A percentile compares a stretch with the other conserved stretches of the same genome.
These are phyloP conservation scores for Drosophila funebris DNA, from an alignment of 1,140 invertebrate species.

Conservation along the genomic window DNA sequence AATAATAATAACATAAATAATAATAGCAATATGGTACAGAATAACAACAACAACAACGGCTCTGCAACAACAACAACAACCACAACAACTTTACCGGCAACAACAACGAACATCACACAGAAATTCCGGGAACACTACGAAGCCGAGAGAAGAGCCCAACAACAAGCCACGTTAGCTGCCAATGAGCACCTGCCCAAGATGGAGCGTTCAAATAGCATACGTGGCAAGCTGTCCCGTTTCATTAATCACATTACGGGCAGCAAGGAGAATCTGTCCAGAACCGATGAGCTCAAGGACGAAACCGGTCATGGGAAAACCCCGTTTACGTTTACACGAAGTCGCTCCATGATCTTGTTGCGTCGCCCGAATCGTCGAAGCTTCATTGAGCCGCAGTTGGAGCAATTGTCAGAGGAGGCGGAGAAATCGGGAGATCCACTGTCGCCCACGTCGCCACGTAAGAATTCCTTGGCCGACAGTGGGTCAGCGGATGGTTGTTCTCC, in stretches of 20 bases:
- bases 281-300: slow-evolving; percentile 54
- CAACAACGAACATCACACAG: slow-evolving; percentile 46
- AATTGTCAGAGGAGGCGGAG: slow-evolving; percentile 75
- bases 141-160: slow-evolving; percentile 34
- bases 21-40: slow-evolving; percentile 57
- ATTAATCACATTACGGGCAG: slow-evolving; percentile 77
- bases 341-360: slow-evolving; percentile 78
- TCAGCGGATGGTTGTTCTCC: slow-evolving; percentile 32
- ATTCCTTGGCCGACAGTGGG: slow-evolving; percentile 54
- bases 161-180: slow-evolving; percentile 4
- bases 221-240: slow-evolving; percentile 69
- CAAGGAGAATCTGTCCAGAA: slow-evolving; percentile 62
- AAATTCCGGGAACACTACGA: slow-evolving; percentile 57
- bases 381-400: slow-evolving; percentile 79
- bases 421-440: slow-evolving; percentile 67
- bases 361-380: slow-evolving; percentile 73
- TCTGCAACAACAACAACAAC: slow-evolving; percentile 35
- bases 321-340: slow-evolving; percentile 75
- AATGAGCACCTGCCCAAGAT: slow-evolving; percentile 66
- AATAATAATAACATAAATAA: slow-evolving; percentile 46
- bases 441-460: slow-evolving; percentile 70
- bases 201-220: slow-evolving; percentile 79
- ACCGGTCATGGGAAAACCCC: slow-evolving; percentile 47
- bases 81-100: slow-evolving; percentile 21
- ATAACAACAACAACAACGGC: slow-evolving; percentile 75